phyloP scores from a whole-genome alignment of 2,888 invertebrate genomes.

The Drosophila anomelani region DNA sequence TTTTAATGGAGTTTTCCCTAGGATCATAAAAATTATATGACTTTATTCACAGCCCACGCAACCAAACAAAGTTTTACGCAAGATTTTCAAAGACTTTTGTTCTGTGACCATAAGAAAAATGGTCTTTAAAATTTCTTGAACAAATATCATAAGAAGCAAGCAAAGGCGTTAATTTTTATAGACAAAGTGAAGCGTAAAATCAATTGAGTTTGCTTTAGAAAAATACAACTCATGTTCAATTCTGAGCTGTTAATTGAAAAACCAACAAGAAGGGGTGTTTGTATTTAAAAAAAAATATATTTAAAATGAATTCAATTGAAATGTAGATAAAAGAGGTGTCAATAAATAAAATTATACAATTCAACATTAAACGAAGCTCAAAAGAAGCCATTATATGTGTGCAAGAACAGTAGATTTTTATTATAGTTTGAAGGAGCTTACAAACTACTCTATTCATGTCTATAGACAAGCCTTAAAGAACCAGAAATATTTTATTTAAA shows the following conservation, averaged over 20 bases:
- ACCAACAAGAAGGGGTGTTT: background rate
- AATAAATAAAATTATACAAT: background rate
- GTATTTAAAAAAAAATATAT: background rate
- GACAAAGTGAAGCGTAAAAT: constrained; percentile 3
- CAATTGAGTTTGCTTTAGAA: constrained; percentile 1
- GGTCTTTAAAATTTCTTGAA: constrained; percentile 12
- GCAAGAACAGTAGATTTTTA: background rate
- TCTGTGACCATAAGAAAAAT: constrained; percentile 19
- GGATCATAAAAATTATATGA: constrained; percentile 54
- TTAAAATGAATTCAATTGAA: background rate
- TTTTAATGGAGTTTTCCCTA: constrained; percentile 19
- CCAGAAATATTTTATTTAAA: background rate
- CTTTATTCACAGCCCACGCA: constrained; percentile 41
- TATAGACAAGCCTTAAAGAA: background rate
- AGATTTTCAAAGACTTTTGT: constrained; percentile 31
- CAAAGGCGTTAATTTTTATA: constrained; percentile 18
- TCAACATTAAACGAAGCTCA: background rate
- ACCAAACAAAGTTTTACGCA: constrained; percentile 25
- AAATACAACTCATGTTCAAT: background rate
- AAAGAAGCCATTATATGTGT: background rate
- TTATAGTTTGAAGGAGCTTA: background rate
- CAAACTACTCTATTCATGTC: no score
- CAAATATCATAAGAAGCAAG: constrained; percentile 3
- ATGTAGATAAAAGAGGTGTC: background rate
- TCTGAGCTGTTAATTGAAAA: constrained; percentile 5